phyloP scores from a whole-genome alignment of 1,140 invertebrate species.

The Drosophila pseudoananassae region DNA sequence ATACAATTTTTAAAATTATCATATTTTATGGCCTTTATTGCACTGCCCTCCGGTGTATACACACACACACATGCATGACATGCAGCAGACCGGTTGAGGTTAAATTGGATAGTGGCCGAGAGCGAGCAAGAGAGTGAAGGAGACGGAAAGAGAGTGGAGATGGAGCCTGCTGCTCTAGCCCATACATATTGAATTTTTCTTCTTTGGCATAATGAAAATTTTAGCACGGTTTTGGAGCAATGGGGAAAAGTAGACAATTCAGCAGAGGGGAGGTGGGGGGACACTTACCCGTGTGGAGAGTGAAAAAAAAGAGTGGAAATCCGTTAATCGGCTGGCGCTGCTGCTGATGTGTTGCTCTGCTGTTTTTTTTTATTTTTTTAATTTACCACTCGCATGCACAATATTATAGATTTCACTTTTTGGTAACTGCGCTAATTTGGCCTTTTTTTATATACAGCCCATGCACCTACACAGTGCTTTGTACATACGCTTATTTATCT shows the following conservation, averaged over 20 bases:
- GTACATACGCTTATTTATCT: conserved; percentile 32
- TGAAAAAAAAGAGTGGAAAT: conserved; percentile 69
- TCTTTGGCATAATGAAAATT: conserved; percentile 77
- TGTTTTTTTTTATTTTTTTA: conserved; percentile 18
- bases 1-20: neutral
- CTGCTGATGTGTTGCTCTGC: conserved; percentile 24
- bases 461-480: conserved; percentile 47
- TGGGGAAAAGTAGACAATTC: neutral
- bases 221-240: conserved; percentile 56
- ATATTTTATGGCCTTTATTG: conserved; percentile 7
- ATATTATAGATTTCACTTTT: conserved; percentile 66
- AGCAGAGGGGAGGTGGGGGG: conserved; percentile 1
- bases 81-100: conserved; percentile 78
- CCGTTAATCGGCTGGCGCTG: conserved; percentile 52
- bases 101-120: conserved; percentile 75
- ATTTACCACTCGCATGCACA: conserved; percentile 36
- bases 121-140: conserved; percentile 19
- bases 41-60: conserved; percentile 14
- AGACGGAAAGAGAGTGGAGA: conserved; percentile 47
- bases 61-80: conserved; percentile 45
- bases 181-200: conserved; percentile 76
- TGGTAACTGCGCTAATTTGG: conserved; percentile 46
- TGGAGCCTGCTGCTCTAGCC: conserved; percentile 44
- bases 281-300: conserved; percentile 67
- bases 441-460: conserved; percentile 41